phyloP scores from a whole-genome alignment of 2,888 invertebrate species.

The Eupeodes latifasciatus region DNA sequence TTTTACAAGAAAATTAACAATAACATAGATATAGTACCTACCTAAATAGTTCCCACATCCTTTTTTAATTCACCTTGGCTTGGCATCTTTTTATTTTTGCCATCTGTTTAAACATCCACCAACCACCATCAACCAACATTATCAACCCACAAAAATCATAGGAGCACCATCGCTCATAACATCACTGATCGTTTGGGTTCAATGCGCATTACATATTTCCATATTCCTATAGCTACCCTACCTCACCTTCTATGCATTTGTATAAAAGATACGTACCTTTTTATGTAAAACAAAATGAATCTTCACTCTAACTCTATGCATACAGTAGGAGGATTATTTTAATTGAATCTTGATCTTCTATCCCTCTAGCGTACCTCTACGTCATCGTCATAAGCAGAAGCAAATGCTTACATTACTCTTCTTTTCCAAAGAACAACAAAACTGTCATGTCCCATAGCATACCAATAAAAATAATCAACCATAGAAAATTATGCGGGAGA shows the following conservation, averaged over 20 bases:
- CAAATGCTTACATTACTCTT: background rate
- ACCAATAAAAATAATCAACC: constrained; percentile 41
- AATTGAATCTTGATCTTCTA: constrained; percentile 30
- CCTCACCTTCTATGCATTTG: too few species aligned
- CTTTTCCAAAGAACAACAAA: constrained; percentile 25
- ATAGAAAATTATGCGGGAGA: constrained; percentile 70
- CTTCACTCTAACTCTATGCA: constrained; percentile 34
- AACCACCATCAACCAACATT: constrained; percentile 25
- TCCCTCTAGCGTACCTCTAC: background rate
- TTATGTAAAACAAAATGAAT: constrained; percentile 9
- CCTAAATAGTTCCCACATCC: background rate
- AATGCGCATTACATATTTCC: background rate
- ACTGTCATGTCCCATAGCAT: background rate
- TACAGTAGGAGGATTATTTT: constrained; percentile 67
- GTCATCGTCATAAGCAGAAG: constrained; percentile 9
- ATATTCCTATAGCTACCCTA: background rate
- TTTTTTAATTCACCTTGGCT: constrained; percentile 11
- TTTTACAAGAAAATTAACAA: constrained; percentile 1
- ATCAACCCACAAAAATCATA: constrained; percentile 28
- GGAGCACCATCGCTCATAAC: background rate
- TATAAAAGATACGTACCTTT: too few species aligned
- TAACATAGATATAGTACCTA: too few species aligned
- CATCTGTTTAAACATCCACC: constrained; percentile 33
- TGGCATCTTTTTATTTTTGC: background rate
- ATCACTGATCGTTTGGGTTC: constrained; percentile 18